Conservation (phyloP, 2,797 vertebrate genomes). For the Sebastes hubbsi region DNA sequence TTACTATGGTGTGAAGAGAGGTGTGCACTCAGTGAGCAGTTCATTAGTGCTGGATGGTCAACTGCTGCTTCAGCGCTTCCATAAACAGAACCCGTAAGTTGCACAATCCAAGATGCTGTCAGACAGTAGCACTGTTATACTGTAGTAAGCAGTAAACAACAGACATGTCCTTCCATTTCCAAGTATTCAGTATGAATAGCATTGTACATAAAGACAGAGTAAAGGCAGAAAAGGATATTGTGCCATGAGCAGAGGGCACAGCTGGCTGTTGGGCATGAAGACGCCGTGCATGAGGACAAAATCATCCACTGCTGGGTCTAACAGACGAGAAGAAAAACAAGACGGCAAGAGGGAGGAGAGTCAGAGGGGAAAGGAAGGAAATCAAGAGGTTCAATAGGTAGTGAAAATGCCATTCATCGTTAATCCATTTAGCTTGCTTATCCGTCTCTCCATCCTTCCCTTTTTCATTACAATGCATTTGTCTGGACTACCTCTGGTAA, state of each 20-base stretch:
- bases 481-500: neutral
- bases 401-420: neutral
- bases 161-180: neutral
- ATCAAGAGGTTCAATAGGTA: neutral
- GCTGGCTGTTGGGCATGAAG: constrained; percentile 96
- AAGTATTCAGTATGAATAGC: neutral
- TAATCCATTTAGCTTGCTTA: neutral
- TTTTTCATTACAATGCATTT: neutral
- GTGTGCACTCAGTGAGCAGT: constrained; percentile 7
- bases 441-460: neutral
- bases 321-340: constrained; percentile 25
- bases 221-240: constrained; percentile 94
- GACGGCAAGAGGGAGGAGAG: neutral
- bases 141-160: neutral
- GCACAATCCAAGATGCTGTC: constrained; percentile 1
- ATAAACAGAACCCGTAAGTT: constrained; percentile 1
- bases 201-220: neutral
- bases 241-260: constrained; percentile 93
- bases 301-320: constrained; percentile 94
- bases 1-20: constrained; percentile 36
- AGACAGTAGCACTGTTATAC: neutral
- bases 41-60: constrained; percentile 41
- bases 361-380: neutral
- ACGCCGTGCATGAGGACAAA: constrained; percentile 98
- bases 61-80: constrained; percentile 49